Conservation (phyloP, 2,888 invertebrate genomes). For the Phytoseiulus persimilis region DNA sequence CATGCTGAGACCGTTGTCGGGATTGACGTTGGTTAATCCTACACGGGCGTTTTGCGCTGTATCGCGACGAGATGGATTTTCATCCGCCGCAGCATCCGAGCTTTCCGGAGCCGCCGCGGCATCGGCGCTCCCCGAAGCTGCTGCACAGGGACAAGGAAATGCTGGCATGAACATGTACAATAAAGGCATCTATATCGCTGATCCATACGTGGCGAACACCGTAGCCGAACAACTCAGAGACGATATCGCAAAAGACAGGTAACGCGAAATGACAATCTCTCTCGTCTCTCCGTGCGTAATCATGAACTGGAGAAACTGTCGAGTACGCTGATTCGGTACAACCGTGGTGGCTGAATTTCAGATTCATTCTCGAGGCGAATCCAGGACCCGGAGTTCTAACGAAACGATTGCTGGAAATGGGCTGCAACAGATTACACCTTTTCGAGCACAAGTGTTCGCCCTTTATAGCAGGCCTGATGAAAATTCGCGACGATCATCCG, state of each 20-base stretch:
- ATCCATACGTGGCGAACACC: background rate
- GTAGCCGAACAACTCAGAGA: background rate
- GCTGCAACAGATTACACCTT: background rate
- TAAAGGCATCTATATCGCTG: background rate
- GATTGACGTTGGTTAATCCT: too few species aligned
- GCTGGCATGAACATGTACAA: too few species aligned
- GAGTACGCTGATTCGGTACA: too few species aligned
- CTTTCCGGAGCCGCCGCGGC: too few species aligned
- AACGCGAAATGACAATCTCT: background rate
- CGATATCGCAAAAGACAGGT: background rate
- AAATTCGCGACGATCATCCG: background rate
- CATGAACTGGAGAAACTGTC: too few species aligned
- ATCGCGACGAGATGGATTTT: too few species aligned
- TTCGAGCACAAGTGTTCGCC: background rate
- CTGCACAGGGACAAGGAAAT: too few species aligned
- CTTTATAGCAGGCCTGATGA: background rate
- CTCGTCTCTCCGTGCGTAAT: too few species aligned
- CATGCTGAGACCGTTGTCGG: too few species aligned
- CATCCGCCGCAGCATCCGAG: too few species aligned
- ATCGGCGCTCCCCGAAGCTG: too few species aligned
- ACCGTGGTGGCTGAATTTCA: background rate
- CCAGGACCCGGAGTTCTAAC: background rate
- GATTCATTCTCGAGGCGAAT: constrained; percentile 13
- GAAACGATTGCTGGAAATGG: background rate
- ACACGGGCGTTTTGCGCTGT: too few species aligned